Conservation (phyloP, 2,797 vertebrate genomes). For the Phrynocephalus vlangalii region DNA sequence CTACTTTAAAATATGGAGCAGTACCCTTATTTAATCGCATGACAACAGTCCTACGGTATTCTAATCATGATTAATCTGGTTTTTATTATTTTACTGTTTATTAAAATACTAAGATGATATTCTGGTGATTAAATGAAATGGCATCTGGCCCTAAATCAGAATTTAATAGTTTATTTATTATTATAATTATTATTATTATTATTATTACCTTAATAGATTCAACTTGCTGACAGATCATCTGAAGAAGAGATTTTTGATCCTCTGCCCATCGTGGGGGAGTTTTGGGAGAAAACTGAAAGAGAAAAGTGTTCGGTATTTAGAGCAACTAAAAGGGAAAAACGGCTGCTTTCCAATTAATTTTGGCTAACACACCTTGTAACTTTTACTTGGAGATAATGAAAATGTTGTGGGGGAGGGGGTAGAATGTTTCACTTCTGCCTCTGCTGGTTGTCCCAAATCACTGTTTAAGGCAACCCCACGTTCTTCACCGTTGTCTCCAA, state of each 20-base stretch:
- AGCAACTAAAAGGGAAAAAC: constrained; percentile 18
- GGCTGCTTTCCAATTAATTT: background rate
- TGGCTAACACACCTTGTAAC: constrained; percentile 83
- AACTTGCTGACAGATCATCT: constrained; percentile 95
- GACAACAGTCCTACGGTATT: background rate
- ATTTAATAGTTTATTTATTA: background rate
- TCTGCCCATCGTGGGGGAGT: constrained; percentile 96
- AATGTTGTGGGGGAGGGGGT: constrained; percentile 89
- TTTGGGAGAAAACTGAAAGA: constrained; percentile 90
- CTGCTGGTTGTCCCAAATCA: constrained; percentile 75
- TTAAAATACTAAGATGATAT: background rate
- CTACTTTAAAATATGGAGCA: no score
- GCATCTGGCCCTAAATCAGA: background rate
- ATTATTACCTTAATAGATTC: constrained; percentile 93
- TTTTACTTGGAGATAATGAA: constrained; percentile 88
- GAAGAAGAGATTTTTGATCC: constrained; percentile 93
- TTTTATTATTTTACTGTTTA: background rate
- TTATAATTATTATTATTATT: background rate
- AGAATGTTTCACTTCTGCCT: constrained; percentile 88
- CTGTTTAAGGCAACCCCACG: constrained; percentile 82
- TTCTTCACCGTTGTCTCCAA: constrained; percentile 84
- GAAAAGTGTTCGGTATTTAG: constrained; percentile 17
- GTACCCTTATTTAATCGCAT: background rate
- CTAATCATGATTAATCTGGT: background rate
- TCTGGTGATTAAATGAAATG: background rate